Conservation (phyloP, 2,888 invertebrate genomes). For the Tetanocera ferruginea region DNA sequence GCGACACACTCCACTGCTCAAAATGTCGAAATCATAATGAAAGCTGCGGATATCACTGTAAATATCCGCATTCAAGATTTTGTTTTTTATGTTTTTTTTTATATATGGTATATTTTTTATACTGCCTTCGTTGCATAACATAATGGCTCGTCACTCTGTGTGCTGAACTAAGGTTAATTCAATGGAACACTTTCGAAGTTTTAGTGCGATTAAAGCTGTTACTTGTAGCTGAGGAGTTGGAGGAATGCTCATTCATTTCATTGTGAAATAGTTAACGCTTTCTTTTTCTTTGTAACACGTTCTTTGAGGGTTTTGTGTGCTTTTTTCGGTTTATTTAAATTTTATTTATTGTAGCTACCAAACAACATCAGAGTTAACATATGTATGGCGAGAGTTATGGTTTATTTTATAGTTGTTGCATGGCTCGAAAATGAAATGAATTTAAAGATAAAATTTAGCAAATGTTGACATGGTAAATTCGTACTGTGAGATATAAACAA, state of each 20-base stretch:
- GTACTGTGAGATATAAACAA: too few species aligned
- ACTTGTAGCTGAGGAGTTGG: not conserved
- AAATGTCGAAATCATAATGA: constrained; percentile 33
- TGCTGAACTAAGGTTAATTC: constrained; percentile 11
- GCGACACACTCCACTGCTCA: constrained; percentile 43
- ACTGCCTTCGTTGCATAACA: not conserved
- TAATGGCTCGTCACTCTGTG: not conserved
- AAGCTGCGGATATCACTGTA: constrained; percentile 1
- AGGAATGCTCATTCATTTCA: not conserved
- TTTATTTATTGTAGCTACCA: too few species aligned
- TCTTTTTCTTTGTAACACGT: constrained; percentile 41
- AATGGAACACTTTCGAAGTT: constrained; percentile 9
- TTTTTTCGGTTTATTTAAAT: not conserved
- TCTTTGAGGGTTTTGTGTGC: not conserved
- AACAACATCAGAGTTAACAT: too few species aligned
- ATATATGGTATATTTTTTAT: constrained; percentile 22
- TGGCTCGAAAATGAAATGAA: too few species aligned
- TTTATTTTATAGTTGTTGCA: too few species aligned
- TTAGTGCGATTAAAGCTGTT: not conserved
- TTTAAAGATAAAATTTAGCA: too few species aligned
- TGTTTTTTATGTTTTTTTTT: not conserved
- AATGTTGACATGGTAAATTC: too few species aligned
- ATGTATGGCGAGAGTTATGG: too few species aligned
- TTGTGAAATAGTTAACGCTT: constrained; percentile 37
- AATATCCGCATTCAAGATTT: constrained; percentile 7